Conservation (phyloP, 30 jellyfish, hydroid and myxozoan genomes). For the Mastigias papua region DNA sequence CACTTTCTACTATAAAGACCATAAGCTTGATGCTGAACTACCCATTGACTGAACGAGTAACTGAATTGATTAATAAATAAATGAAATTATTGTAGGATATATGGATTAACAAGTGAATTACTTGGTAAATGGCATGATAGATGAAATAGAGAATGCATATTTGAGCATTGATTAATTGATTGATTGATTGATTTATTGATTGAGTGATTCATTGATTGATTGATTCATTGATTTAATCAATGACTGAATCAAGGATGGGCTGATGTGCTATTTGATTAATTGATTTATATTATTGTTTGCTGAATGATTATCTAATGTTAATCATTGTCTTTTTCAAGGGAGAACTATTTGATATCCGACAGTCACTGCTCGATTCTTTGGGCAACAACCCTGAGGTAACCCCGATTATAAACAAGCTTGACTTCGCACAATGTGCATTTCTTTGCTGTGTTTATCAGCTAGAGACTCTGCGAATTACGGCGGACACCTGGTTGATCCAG, state of each 20-base stretch:
- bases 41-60: too few species aligned
- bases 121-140: too few species aligned
- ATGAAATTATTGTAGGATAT: too few species aligned
- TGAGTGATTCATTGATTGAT: background rate
- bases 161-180: background rate
- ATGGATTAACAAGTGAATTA: too few species aligned
- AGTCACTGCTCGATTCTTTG: conserved; percentile 81
- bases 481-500: conserved; percentile 82
- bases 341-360: conserved; percentile 86
- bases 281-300: background rate
- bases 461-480: conserved; percentile 88
- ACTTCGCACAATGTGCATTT: conserved; percentile 90
- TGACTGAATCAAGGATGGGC: background rate
- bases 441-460: conserved; percentile 86
- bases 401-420: conserved; percentile 83
- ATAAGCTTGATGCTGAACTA: too few species aligned
- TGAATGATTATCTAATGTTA: too few species aligned
- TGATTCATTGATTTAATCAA: background rate
- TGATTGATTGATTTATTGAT: background rate
- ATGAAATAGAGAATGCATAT: too few species aligned
- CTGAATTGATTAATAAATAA: too few species aligned
- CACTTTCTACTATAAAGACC: too few species aligned
- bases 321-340: conserved; percentile 76
- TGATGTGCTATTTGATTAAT: background rate
- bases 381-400: conserved; percentile 86